These are phyloP conservation scores for Scelioninae gen. 1 DNA, from an alignment of 2,888 invertebrate species.

Conservation along the genomic window DNA sequence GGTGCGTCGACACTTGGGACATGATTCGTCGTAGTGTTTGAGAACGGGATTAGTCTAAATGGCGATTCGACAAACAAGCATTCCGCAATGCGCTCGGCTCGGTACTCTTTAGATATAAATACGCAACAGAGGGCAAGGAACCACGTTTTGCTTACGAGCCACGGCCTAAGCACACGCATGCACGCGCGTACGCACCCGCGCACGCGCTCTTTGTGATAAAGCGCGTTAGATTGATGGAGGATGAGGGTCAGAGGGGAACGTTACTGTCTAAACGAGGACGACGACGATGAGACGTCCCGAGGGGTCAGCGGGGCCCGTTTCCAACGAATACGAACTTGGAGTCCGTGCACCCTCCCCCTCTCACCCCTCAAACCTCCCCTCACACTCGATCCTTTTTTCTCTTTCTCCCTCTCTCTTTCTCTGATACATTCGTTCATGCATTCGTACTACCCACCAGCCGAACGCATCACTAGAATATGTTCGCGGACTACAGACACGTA, in stretches of 20 bases:
- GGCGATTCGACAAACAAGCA: slow-evolving; percentile 71
- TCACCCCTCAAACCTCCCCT: no score
- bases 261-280: slow-evolving; percentile 72
- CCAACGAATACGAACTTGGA: slow-evolving; percentile 65
- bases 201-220: slow-evolving; percentile 70
- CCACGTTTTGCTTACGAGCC: slow-evolving; percentile 74
- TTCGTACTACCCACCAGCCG: slow-evolving; percentile 51
- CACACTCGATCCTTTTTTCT: no score
- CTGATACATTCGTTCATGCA: slow-evolving; percentile 56
- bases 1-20: slow-evolving; percentile 62
- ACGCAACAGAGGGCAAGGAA: slow-evolving; percentile 82
- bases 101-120: slow-evolving; percentile 80
- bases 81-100: slow-evolving; percentile 72
- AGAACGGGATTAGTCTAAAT: slow-evolving; percentile 69
- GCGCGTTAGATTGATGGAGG: slow-evolving; percentile 65
- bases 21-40: slow-evolving; percentile 64
- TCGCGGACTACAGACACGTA: slow-evolving; percentile 74
- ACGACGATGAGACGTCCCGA: slow-evolving; percentile 68
- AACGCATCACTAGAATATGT: slow-evolving; percentile 66
- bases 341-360: no score
- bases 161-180: slow-evolving; percentile 67
- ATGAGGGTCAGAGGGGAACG: slow-evolving; percentile 64
- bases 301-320: slow-evolving; percentile 72
- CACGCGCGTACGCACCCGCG: slow-evolving; percentile 72
- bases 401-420: slow-evolving; percentile 6